Conservation (phyloP, 2,797 vertebrate species). For the Holocentrus rufus region DNA sequence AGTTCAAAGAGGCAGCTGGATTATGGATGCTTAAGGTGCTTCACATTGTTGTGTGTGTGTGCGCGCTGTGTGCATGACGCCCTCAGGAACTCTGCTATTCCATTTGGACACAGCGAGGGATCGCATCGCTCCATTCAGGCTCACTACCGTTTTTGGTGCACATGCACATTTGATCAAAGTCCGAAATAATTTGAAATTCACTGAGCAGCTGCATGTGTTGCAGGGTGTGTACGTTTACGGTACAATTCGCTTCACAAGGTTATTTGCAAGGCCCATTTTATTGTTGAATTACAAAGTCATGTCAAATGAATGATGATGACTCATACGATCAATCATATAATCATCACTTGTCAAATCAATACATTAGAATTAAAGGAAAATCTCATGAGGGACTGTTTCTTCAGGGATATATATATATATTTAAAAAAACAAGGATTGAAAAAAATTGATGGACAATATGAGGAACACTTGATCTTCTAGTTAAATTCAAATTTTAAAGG, state of each 20-base stretch:
- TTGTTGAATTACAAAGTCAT: not conserved
- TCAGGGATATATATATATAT: no score
- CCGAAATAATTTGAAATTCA: not conserved
- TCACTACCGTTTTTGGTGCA: no score
- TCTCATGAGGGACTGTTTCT: no score
- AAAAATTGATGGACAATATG: no score
- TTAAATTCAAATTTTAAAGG: no score
- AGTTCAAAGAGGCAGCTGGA: constrained; percentile 55
- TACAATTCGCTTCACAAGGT: not conserved
- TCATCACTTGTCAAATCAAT: no score
- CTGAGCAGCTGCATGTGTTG: not conserved
- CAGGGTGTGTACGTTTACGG: no score
- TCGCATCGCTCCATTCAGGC: constrained; percentile 13
- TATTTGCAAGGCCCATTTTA: not conserved
- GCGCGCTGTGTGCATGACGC: constrained; percentile 5
- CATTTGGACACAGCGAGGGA: constrained; percentile 20
- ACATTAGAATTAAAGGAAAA: no score
- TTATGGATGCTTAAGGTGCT: constrained; percentile 28
- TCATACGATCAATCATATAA: no score
- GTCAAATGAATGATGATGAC: not conserved
- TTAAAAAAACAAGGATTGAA: no score
- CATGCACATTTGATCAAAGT: constrained; percentile 12
- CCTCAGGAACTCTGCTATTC: constrained; percentile 9
- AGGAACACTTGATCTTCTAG: no score
- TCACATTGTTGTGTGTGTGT: constrained; percentile 3